These are phyloP conservation scores for Notodonta dromedarius DNA, from an alignment of 2,888 invertebrate species.

Conservation along the genomic window DNA sequence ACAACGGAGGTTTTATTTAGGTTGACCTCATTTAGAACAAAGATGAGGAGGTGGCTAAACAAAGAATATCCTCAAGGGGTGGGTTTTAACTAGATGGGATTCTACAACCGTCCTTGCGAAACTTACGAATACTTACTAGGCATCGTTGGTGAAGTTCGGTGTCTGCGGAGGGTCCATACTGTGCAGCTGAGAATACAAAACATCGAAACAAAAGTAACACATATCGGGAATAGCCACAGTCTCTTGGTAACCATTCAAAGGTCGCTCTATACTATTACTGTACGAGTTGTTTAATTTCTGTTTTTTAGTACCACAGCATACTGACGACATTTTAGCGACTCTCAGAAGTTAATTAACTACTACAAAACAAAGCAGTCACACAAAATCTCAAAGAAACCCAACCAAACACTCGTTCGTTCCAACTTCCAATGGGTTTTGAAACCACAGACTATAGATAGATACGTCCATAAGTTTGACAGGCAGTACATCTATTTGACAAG, in stretches of 20 bases:
- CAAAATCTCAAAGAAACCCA: constrained; percentile 59
- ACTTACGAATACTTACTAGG: constrained; percentile 90
- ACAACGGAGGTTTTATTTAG: constrained; percentile 13
- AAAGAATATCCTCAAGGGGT: constrained; percentile 42
- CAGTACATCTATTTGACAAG: constrained; percentile 19
- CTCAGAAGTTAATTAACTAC: constrained; percentile 44
- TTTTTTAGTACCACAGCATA: constrained; percentile 96
- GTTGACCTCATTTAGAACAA: constrained; percentile 59
- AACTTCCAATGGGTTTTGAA: constrained; percentile 43
- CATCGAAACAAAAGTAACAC: constrained; percentile 99
- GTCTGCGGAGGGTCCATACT: constrained; percentile 95
- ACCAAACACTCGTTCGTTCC: constrained; percentile 52
- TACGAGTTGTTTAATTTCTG: constrained; percentile 92
- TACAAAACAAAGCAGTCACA: constrained; percentile 56
- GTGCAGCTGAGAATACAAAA: constrained; percentile 97
- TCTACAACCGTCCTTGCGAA: constrained; percentile 26
- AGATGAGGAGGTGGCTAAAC: constrained; percentile 45
- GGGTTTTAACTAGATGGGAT: constrained; percentile 14
- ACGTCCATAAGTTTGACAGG: constrained; percentile 10
- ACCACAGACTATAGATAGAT: constrained; percentile 32
- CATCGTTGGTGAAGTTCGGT: constrained; percentile 97
- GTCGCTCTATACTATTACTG: constrained; percentile 85
- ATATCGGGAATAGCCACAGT: constrained; percentile 95
- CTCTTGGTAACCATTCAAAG: constrained; percentile 80
- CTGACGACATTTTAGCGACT: constrained; percentile 89